Evolutionary conservation across 2,888 invertebrate genomes (phyloP).

Genomic region (Microctonus brassicae): DNA sequence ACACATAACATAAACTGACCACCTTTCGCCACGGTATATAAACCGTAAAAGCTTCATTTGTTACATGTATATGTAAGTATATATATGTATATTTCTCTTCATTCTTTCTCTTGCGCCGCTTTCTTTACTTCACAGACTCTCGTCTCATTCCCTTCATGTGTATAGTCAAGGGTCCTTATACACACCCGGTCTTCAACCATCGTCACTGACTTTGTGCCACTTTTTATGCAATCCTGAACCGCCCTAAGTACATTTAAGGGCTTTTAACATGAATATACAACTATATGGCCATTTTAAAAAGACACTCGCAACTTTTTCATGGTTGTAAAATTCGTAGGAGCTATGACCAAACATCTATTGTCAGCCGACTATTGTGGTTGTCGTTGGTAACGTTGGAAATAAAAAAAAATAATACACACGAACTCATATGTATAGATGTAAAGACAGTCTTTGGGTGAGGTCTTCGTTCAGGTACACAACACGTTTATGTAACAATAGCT

Average conservation of each 20-base stretch:
- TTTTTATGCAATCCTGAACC: conserved; percentile 48
- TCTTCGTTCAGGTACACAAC: conserved; percentile 2
- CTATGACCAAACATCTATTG: conserved; percentile 53
- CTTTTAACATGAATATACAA: conserved; percentile 40
- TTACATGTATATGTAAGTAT: no score
- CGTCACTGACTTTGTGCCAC: conserved; percentile 51
- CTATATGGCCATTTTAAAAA: conserved; percentile 46
- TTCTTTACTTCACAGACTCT: background rate
- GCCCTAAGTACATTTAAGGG: conserved; percentile 49
- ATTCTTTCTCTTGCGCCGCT: background rate
- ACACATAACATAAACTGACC: conserved; percentile 28
- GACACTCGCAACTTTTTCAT: conserved; percentile 16
- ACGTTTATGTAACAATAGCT: background rate
- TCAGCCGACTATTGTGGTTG: conserved; percentile 56
- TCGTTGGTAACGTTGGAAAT: conserved; percentile 42
- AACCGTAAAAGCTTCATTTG: conserved; percentile 21
- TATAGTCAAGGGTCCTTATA: background rate
- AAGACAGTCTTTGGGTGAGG: background rate
- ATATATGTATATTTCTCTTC: no score
- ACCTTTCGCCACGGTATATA: conserved; percentile 44
- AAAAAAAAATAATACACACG: conserved; percentile 19
- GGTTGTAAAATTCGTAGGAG: conserved; percentile 58
- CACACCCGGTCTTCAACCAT: background rate
- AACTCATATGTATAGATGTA: conserved; percentile 26
- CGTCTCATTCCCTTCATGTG: background rate